Conservation (phyloP, 2,888 invertebrate species). For the Horisme vitalbata region DNA sequence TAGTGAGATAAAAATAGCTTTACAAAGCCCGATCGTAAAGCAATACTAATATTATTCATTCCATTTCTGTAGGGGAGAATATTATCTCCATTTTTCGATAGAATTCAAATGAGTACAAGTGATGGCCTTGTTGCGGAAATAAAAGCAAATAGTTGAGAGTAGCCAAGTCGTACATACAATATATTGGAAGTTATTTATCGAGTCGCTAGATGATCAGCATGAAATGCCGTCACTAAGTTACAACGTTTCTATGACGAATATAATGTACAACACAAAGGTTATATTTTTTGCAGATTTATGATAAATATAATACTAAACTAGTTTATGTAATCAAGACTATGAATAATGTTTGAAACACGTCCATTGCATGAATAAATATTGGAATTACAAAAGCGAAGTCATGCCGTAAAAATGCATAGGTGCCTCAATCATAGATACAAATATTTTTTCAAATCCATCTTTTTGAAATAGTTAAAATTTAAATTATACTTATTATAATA, state of each 20-base stretch:
- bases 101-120: constrained; percentile 71
- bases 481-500: constrained; percentile 48
- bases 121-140: constrained; percentile 70
- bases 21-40: constrained; percentile 51
- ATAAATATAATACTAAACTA: constrained; percentile 47
- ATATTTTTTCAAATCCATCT: constrained; percentile 71
- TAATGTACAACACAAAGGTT: constrained; percentile 66
- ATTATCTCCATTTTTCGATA: constrained; percentile 45
- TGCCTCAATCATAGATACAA: constrained; percentile 70
- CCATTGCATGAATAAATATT: constrained; percentile 62
- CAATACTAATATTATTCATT: constrained; percentile 65
- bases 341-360: constrained; percentile 61
- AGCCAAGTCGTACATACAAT: constrained; percentile 43
- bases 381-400: constrained; percentile 49
- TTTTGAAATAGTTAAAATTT: constrained; percentile 38
- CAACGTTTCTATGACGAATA: constrained; percentile 53
- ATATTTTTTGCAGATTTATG: constrained; percentile 80
- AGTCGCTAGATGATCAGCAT: constrained; percentile 66
- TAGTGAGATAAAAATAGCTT: constrained; percentile 62
- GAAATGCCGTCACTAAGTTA: constrained; percentile 64
- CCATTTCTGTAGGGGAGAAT: constrained; percentile 56
- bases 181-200: constrained; percentile 56
- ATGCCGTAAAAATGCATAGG: constrained; percentile 62
- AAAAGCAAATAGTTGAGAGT: constrained; percentile 57
- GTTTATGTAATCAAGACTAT: constrained; percentile 60